Conservation (phyloP, 2,888 invertebrate species). For the Scaptomyza tumidula region DNA sequence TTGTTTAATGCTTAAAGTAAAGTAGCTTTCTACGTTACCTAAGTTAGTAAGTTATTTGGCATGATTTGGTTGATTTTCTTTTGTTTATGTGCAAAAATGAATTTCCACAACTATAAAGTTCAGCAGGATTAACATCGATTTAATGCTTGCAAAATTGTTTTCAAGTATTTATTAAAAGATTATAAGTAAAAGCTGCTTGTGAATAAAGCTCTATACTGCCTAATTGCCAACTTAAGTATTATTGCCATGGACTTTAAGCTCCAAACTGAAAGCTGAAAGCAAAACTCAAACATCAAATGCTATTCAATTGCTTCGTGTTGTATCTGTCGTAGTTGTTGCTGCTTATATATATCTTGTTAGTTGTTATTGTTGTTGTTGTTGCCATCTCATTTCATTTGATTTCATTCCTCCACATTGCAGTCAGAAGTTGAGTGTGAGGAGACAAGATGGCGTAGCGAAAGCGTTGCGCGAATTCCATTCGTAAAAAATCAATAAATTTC, state of each 20-base stretch:
- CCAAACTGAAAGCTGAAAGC: conserved; percentile 8
- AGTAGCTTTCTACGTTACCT: not conserved
- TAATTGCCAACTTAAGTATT: not conserved
- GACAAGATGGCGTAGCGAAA: conserved; percentile 41
- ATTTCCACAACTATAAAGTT: not conserved
- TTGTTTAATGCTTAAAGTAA: too few species aligned
- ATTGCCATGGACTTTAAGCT: not conserved
- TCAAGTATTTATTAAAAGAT: not conserved
- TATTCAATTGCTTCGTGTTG: conserved; percentile 27
- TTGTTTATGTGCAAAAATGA: not conserved
- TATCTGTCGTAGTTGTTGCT: conserved; percentile 13
- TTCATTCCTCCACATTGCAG: conserved; percentile 53
- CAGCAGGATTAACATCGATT: not conserved
- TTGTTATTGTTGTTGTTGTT: conserved; percentile 4
- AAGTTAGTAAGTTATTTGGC: not conserved
- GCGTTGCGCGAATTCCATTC: conserved; percentile 65
- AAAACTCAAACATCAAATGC: conserved; percentile 46
- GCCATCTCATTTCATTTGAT: conserved; percentile 50
- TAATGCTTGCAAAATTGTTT: not conserved
- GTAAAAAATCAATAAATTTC: conserved; percentile 78
- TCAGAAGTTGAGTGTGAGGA: conserved; percentile 38
- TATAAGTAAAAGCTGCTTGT: not conserved
- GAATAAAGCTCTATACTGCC: not conserved
- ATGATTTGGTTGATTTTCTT: not conserved
- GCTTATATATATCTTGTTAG: too few species aligned